Base-by-base conservation (phyloP, 1,140 invertebrate species). In the Helicoverpa zea region DNA sequence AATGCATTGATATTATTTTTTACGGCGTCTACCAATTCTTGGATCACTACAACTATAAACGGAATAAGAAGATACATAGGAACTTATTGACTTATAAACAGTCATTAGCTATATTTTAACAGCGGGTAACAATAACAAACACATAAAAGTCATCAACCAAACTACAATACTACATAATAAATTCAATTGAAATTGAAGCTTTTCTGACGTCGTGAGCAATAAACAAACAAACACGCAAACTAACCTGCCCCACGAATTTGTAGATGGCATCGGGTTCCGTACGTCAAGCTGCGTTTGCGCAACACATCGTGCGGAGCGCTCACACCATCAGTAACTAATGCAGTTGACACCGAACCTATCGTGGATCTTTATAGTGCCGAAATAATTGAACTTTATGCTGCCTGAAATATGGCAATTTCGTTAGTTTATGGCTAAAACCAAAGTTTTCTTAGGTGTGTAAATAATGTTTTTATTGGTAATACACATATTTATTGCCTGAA, bases 231-330 rank as follows among this genome's bases (percentile, higher is more conserved):
- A 79, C 52, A 68, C 52, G 76, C 76, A 79, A 56, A 79, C 63
- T 70, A 68, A 79, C 30, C 63, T 79, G 64, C 49, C 29, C 63
- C 74, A 77, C 61, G 76, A 58, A 79, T 79, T 68, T 63, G 63
- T 68, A 63, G 64, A 64, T 68, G 76, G 63, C 35, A 80, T 63
- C 66, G 18, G 16, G 29, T 18, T 59, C 23, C 29, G 86, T 84
- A 80, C 77, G 80, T 86, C 86, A 88, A 84, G 85, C 81, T 84
- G 78, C 72, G 77, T 82, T 87, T 88, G 83, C 85, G 83, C 86
- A 88, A 88, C 18, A 68, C 29, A 81, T 90, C 88, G 88, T 90
- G 88, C 74, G 75, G 52, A 14, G 7, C 77, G 52, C 56, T 82
- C 75, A 64, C 81, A 78, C 81, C 59, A 47, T 79, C 66, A 58